Evolutionary conservation across 2,797 vertebrate species (phyloP).

Genomic region (Telmatherina bonti): DNA sequence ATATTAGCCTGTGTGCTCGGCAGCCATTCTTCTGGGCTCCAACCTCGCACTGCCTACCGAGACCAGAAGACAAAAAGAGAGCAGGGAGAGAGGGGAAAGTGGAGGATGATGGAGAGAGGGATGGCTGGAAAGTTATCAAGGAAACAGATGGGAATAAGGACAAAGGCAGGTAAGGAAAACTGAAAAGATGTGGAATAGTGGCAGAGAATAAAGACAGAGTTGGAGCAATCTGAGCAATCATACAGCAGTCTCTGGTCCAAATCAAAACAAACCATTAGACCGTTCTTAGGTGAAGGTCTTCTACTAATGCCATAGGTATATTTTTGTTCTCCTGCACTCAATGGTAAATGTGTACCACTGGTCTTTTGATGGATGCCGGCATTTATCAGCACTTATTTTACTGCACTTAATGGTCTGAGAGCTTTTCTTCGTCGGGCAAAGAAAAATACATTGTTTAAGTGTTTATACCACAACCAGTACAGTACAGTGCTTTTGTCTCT

Average conservation of each 20-base stretch:
- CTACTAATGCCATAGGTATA: neutral
- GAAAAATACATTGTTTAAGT: constrained; percentile 20
- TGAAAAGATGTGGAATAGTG: constrained; percentile 21
- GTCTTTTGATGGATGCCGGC: constrained; percentile 24
- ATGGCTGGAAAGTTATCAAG: constrained; percentile 28
- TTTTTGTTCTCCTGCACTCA: constrained; percentile 25
- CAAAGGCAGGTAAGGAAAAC: constrained; percentile 24
- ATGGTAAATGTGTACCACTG: neutral
- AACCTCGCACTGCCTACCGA: constrained; percentile 44
- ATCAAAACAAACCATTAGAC: constrained; percentile 8
- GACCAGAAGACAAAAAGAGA: constrained; percentile 32
- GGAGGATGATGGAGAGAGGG: constrained; percentile 13
- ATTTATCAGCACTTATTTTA: constrained; percentile 9
- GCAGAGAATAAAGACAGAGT: constrained; percentile 20
- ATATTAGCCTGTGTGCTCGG: constrained; percentile 72
- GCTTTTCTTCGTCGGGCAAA: constrained; percentile 27
- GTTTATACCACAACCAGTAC: constrained; percentile 17
- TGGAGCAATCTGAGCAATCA: constrained; percentile 6
- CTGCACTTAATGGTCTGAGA: constrained; percentile 19
- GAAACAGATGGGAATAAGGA: constrained; percentile 38
- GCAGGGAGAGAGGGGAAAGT: neutral
- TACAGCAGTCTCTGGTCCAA: constrained; percentile 8
- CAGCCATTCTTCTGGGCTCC: constrained; percentile 63
- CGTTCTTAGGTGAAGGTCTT: neutral
- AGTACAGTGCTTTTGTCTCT: constrained; percentile 1